Conservation (phyloP, 2,888 invertebrate genomes). For the Pinctada fucata region DNA sequence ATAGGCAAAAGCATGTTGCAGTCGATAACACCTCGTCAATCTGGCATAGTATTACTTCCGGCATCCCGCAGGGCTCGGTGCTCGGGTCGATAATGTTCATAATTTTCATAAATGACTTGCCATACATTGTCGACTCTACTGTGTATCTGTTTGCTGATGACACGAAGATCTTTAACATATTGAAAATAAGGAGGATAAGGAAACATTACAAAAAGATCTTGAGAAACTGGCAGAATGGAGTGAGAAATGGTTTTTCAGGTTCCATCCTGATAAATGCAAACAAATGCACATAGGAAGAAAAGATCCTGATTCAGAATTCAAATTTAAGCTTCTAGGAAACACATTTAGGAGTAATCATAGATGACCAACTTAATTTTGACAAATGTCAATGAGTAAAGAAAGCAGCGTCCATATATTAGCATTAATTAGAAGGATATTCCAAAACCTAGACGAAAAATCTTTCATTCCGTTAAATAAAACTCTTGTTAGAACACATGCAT, state of each 20-base stretch:
- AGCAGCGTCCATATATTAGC: constrained; percentile 19
- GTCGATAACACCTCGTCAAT: background rate
- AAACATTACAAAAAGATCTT: constrained; percentile 1
- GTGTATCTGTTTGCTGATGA: constrained; percentile 10
- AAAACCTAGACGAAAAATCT: constrained; percentile 14
- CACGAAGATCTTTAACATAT: background rate
- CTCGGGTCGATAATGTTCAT: background rate
- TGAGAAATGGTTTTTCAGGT: background rate
- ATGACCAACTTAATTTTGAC: constrained; percentile 10
- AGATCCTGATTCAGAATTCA: too few species aligned
- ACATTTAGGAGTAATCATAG: constrained; percentile 20
- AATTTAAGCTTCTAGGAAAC: too few species aligned
- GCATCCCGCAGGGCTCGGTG: background rate
- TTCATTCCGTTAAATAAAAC: constrained; percentile 13
- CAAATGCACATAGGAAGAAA: background rate
- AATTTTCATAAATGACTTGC: constrained; percentile 8
- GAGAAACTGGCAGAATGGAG: background rate
- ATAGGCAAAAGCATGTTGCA: background rate
- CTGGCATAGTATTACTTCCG: background rate
- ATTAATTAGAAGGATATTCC: constrained; percentile 18
- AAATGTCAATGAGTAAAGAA: constrained; percentile 22
- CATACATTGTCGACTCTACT: background rate
- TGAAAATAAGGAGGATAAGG: background rate
- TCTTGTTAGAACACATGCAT: constrained; percentile 20
- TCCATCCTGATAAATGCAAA: constrained; percentile 24